A percentile compares a stretch with the other conserved stretches of the same genome.
phyloP scores from a whole-genome alignment of 2,797 vertebrate genomes.

The Mastacembelus armatus region DNA sequence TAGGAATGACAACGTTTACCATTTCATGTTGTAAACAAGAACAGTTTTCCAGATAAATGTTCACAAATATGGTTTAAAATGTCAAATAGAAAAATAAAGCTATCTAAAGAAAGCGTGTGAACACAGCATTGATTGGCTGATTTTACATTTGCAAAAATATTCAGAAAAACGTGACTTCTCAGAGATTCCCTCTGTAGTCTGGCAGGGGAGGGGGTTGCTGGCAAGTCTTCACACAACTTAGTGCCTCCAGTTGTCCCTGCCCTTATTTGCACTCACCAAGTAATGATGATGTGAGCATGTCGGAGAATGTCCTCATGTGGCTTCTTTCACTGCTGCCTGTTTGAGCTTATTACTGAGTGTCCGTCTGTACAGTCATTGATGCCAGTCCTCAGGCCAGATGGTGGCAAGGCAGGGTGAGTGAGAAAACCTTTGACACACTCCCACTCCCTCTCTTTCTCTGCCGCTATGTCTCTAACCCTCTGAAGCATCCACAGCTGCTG shows the following conservation, averaged over 20 bases:
- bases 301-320: slow-evolving; percentile 70
- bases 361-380: slow-evolving; percentile 76
- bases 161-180: neutral
- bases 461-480: neutral
- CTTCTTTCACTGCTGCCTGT: slow-evolving; percentile 67
- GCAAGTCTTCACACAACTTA: slow-evolving; percentile 40
- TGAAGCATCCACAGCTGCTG: slow-evolving; percentile 23
- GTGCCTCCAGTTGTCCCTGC: slow-evolving; percentile 54
- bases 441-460: neutral
- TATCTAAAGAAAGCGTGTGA: neutral
- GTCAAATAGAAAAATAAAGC: neutral
- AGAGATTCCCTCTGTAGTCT: slow-evolving; percentile 10
- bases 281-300: slow-evolving; percentile 62
- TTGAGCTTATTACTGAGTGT: slow-evolving; percentile 76
- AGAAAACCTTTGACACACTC: slow-evolving; percentile 57
- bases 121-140: neutral
- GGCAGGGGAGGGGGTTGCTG: slow-evolving; percentile 23
- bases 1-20: neutral
- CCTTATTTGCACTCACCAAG: slow-evolving; percentile 58
- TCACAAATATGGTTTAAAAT: neutral
- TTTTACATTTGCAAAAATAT: neutral
- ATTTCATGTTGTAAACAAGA: neutral
- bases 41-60: neutral
- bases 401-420: slow-evolving; percentile 66
- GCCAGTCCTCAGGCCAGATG: slow-evolving; percentile 79